Evolutionary conservation across 2,888 invertebrate species (phyloP), one percentile per base, ranked within the genome.

Genomic region (Eupithecia inturbata): DNA sequence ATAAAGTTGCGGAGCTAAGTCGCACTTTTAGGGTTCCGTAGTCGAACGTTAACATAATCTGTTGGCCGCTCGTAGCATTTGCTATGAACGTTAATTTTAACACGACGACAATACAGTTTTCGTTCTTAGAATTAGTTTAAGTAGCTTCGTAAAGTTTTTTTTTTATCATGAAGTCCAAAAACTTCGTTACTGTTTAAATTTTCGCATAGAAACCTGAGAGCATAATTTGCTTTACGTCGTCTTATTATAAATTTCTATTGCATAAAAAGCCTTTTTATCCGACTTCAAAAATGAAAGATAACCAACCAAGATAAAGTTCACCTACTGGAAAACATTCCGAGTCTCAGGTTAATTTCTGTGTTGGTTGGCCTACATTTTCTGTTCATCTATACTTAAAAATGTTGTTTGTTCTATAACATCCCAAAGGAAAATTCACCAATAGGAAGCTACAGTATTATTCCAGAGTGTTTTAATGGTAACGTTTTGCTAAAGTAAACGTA

Each of bases 1-100:
- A 80, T 78, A 79, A 80, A 79, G 81, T 80, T 80, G 78, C 77
- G 71, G 72, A 78, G 66, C 67, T n/a, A 70, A 70, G 77, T 78
- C 79, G 73, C 80, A 74, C 76, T 75, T 78, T 70, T 70, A 31
- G 66, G 39, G 66, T 66, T 39, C 66, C 22, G 39, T 39, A 7
- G 26, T 12, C 39, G 14, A 39, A 66, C 66, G 26, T 41, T 22
- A 64, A 12, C 39, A 39, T 39, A 22, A 64, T 39, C 26, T 66
- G 66, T 14, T 66, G 22, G 36, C 14, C 16, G 22, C 22, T 39
- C 66, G 57, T 57, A 26, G 4, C 14, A 26, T 22, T 53, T 57
- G 57, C 26, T 26, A 26, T 3, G 14, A 57, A 22, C 12, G 12
- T 57, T 26, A 57, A 12, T 26, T n/a, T 53, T 22, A 53, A 53